Evolutionary conservation across 1,140 invertebrate species (phyloP).

Genomic region (Drosophila micromelanica): DNA sequence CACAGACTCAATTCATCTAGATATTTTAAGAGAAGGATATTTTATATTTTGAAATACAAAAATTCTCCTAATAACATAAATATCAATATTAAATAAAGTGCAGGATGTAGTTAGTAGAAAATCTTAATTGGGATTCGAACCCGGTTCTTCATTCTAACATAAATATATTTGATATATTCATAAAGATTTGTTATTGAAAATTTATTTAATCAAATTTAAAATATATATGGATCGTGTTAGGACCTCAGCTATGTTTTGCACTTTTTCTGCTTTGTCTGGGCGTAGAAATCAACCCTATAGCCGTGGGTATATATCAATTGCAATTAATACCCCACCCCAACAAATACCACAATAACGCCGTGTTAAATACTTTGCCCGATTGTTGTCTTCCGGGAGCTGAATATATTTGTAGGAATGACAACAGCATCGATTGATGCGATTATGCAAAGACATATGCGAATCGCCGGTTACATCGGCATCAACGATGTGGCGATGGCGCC

Average conservation of each 20-base stretch:
- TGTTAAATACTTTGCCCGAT: conserved; percentile 34
- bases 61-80: too few species aligned
- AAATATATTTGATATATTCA: too few species aligned
- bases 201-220: too few species aligned
- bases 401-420: conserved; percentile 17
- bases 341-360: conserved; percentile 22
- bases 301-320: conserved; percentile 46
- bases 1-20: too few species aligned
- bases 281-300: conserved; percentile 42
- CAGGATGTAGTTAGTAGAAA: too few species aligned
- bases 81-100: too few species aligned
- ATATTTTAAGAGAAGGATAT: too few species aligned
- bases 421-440: conserved; percentile 39
- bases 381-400: conserved; percentile 63
- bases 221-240: neutral
- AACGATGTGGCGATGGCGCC: conserved; percentile 35
- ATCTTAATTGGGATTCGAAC: too few species aligned
- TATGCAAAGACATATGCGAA: conserved; percentile 49
- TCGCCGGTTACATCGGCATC: conserved; percentile 15
- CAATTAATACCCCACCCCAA: conserved; percentile 43
- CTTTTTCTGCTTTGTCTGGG: conserved; percentile 13
- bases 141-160: too few species aligned
- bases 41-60: too few species aligned
- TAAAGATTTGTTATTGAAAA: too few species aligned
- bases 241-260: neutral